A percentile compares a stretch with the other conserved stretches of the same genome.
Evolutionary conservation across 2,113 vertebrate genomes (phyloP).

Genomic region (Stegostoma tigrinum): DNA sequence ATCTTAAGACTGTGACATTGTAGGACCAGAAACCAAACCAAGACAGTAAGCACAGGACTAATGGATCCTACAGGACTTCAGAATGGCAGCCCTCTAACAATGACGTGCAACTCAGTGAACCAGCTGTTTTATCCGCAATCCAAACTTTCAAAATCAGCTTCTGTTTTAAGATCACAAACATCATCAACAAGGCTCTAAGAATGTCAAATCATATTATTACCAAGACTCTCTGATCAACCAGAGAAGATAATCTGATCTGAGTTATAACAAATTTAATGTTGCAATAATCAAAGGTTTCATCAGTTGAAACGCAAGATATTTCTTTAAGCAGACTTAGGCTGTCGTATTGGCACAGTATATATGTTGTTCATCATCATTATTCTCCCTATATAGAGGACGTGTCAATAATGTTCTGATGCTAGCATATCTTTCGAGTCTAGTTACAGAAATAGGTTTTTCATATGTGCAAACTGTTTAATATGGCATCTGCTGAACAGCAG

Average conservation of each 20-base stretch:
- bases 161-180: neutral
- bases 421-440: too few relatives aligned
- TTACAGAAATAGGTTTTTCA: neutral
- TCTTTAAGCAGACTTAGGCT: neutral
- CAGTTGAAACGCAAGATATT: neutral
- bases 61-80: neutral
- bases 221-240: neutral
- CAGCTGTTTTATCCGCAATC: neutral
- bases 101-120: neutral
- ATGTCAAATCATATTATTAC: neutral
- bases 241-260: neutral
- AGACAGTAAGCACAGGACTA: neutral
- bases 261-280: neutral
- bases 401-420: neutral
- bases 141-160: neutral
- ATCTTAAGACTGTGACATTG: neutral
- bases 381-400: too few relatives aligned
- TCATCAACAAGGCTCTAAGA: neutral
- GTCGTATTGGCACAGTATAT: neutral
- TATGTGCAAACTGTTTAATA: neutral
- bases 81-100: neutral
- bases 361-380: neutral
- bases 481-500: neutral
- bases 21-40: neutral
- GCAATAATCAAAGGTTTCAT: neutral